Conservation (phyloP, 1,140 invertebrate genomes). For the Hylaeus volcanicus region DNA sequence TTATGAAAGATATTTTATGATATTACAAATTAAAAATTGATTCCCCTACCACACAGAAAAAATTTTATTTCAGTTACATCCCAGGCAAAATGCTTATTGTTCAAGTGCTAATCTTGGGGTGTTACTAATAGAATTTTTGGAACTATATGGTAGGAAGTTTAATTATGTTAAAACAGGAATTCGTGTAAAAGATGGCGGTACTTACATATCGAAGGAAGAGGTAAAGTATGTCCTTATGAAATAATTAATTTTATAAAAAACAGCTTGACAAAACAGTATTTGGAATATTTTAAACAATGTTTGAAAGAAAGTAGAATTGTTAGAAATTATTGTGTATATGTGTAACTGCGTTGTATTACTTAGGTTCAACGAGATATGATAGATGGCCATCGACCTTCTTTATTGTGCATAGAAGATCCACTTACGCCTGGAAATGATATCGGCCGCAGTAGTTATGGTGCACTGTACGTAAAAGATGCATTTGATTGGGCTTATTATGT, state of each 20-base stretch:
- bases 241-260: slow-evolving; percentile 18
- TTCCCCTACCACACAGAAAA: background rate
- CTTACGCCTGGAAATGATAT: slow-evolving; percentile 96
- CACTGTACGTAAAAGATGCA: slow-evolving; percentile 93
- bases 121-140: slow-evolving; percentile 98
- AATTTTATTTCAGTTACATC: slow-evolving; percentile 84
- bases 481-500: slow-evolving; percentile 97
- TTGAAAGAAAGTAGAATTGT: background rate
- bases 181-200: slow-evolving; percentile 95
- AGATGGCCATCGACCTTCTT: slow-evolving; percentile 94
- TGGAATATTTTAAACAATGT: background rate
- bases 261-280: slow-evolving; percentile 1
- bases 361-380: slow-evolving; percentile 93
- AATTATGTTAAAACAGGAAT: slow-evolving; percentile 98
- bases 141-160: slow-evolving; percentile 97
- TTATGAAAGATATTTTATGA: background rate
- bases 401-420: slow-evolving; percentile 99
- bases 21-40: background rate
- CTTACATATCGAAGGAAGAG: slow-evolving; percentile 97
- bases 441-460: slow-evolving; percentile 97
- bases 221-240: slow-evolving; percentile 74
- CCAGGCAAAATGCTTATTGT: slow-evolving; percentile 84
- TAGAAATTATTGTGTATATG: too few species aligned
- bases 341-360: background rate
- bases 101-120: slow-evolving; percentile 92